Evolutionary conservation across 2,888 invertebrate species (phyloP).

Genomic region (Glaucopsyche alexis): DNA sequence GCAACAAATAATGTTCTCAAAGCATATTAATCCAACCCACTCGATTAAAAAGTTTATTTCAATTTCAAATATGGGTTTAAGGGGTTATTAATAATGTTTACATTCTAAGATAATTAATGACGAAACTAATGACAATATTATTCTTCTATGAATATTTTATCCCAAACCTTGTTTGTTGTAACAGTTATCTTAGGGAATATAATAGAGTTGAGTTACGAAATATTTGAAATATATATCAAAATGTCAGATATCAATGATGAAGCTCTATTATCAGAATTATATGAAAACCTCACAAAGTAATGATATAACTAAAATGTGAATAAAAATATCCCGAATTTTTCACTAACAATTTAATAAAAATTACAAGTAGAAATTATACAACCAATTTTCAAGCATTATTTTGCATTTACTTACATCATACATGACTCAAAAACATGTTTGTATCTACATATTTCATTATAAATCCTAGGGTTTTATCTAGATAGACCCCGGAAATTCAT

Average conservation of each 20-base stretch:
- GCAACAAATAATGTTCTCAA: slow-evolving; percentile 32
- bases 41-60: slow-evolving; percentile 20
- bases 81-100: slow-evolving; percentile 1
- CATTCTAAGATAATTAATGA: neutral
- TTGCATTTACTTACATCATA: slow-evolving; percentile 1
- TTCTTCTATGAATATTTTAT: slow-evolving; percentile 14
- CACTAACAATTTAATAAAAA: neutral
- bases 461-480: slow-evolving; percentile 5
- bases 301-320: too few relatives aligned
- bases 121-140: slow-evolving; percentile 6
- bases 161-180: neutral
- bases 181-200: neutral
- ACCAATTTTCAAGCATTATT: neutral
- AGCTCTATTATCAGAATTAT: neutral
- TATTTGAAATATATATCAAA: neutral
- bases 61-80: neutral
- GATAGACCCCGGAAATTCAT: slow-evolving; percentile 23
- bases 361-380: neutral
- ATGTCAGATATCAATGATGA: neutral
- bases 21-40: slow-evolving; percentile 30
- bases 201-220: neutral
- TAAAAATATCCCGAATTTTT: too few relatives aligned
- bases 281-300: neutral
- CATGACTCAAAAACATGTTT: slow-evolving; percentile 21
- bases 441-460: slow-evolving; percentile 14